Percentiles rank a stretch among this genome's conserved stretches.
Evolutionary conservation across 2,888 invertebrate species (phyloP).

Genomic region (Meteorus colon): DNA sequence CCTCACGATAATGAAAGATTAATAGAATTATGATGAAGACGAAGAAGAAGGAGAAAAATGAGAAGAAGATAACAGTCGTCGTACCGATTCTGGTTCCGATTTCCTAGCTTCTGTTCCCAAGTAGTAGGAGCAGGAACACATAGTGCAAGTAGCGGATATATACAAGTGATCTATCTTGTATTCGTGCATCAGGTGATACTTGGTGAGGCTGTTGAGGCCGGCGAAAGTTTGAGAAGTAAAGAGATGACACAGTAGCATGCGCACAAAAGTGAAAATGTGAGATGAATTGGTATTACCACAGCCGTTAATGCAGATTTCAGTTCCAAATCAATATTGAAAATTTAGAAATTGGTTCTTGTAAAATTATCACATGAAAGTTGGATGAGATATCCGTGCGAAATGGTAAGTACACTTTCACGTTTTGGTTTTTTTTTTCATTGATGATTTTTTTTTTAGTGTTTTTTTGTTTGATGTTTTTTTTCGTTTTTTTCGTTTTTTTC

Average conservation of each 20-base stretch:
- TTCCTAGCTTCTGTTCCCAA: constrained; percentile 64
- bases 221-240: constrained; percentile 36
- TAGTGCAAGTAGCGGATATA: constrained; percentile 56
- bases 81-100: constrained; percentile 56
- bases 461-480: background rate
- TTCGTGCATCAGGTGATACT: constrained; percentile 24
- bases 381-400: background rate
- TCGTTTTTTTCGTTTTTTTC: background rate
- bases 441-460: background rate
- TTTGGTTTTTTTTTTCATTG: background rate
- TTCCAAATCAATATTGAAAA: background rate
- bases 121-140: constrained; percentile 62
- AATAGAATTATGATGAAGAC: no score
- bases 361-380: background rate
- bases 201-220: constrained; percentile 6
- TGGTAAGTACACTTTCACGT: background rate
- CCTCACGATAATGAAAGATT: no score
- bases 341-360: background rate
- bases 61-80: background rate
- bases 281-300: background rate
- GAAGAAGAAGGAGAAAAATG: no score
- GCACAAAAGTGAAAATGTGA: background rate
- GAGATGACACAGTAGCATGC: background rate
- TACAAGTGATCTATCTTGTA: constrained; percentile 15
- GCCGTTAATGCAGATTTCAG: background rate